Percentiles rank a stretch among this genome's conserved stretches.
Conservation (phyloP, 2,888 invertebrate genomes). For the Yponomeuta evonymella region DNA sequence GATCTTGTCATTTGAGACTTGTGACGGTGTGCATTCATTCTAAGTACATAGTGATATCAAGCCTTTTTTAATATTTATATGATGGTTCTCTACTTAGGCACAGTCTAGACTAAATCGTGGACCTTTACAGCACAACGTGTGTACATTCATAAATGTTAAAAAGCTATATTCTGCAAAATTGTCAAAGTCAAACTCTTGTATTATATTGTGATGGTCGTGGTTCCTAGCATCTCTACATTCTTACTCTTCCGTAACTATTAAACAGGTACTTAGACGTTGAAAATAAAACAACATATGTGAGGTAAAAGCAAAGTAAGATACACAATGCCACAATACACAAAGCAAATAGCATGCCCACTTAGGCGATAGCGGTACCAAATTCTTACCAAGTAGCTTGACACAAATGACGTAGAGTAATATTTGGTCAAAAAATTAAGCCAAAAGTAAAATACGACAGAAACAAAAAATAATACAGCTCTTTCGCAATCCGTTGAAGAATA, state of each 20-base stretch:
- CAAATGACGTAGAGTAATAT: background rate
- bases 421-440: background rate
- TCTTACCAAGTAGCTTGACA: conserved; percentile 3
- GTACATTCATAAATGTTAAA: conserved; percentile 11
- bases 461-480: background rate
- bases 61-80: background rate
- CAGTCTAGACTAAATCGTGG: background rate
- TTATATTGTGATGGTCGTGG: conserved; percentile 60
- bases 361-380: conserved; percentile 41
- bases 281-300: conserved; percentile 54
- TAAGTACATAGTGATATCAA: background rate
- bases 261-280: conserved; percentile 39
- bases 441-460: background rate
- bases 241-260: conserved; percentile 34
- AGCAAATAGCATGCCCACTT: conserved; percentile 65
- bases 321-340: conserved; percentile 67
- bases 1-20: background rate
- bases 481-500: background rate
- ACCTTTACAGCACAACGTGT: background rate
- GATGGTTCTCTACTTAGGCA: background rate
- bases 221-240: conserved; percentile 56
- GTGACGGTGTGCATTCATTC: conserved; percentile 5
- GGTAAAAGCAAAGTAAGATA: conserved; percentile 53
- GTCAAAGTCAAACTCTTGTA: conserved; percentile 75
- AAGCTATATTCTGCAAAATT: conserved; percentile 53